These are phyloP conservation scores for Eupithecia tripunctaria DNA, from an alignment of 2,888 invertebrate genomes.

Conservation along the genomic window DNA sequence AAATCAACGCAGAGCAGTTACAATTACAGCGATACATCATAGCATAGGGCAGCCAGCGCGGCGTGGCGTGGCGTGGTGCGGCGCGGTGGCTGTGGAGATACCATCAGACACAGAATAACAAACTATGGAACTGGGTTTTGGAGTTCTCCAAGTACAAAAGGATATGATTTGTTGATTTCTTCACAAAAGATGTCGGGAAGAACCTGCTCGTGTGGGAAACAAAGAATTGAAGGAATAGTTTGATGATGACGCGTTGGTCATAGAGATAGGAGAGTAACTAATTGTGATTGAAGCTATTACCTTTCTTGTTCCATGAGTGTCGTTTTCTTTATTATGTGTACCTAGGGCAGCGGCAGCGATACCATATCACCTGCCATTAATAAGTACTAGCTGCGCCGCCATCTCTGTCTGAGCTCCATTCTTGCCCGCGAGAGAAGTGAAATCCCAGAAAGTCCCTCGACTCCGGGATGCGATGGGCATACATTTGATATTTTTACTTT, in stretches of 20 bases:
- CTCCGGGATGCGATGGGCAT: too few species aligned
- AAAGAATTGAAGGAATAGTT: background rate
- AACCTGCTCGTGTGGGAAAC: background rate
- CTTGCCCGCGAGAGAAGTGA: too few species aligned
- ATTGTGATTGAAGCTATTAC: too few species aligned
- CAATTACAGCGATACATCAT: background rate
- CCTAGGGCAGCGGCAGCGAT: too few species aligned
- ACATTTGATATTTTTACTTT: too few species aligned
- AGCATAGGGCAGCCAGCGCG: background rate
- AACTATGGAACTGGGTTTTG: constrained; percentile 17
- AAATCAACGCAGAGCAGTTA: background rate
- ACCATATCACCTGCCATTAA: too few species aligned
- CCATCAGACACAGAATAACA: background rate
- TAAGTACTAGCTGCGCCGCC: too few species aligned
- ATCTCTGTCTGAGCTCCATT: too few species aligned
- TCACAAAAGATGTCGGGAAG: background rate
- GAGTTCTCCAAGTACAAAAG: constrained; percentile 6
- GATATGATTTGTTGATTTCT: constrained; percentile 5
- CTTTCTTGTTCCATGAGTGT: too few species aligned
- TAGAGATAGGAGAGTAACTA: too few species aligned
- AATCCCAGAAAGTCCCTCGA: too few species aligned
- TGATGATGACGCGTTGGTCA: background rate
- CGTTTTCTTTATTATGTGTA: too few species aligned
- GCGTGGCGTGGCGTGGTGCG: background rate
- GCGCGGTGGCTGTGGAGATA: background rate